Conservation (phyloP, 2,113 vertebrate species). For the Capra hircus region DNA sequence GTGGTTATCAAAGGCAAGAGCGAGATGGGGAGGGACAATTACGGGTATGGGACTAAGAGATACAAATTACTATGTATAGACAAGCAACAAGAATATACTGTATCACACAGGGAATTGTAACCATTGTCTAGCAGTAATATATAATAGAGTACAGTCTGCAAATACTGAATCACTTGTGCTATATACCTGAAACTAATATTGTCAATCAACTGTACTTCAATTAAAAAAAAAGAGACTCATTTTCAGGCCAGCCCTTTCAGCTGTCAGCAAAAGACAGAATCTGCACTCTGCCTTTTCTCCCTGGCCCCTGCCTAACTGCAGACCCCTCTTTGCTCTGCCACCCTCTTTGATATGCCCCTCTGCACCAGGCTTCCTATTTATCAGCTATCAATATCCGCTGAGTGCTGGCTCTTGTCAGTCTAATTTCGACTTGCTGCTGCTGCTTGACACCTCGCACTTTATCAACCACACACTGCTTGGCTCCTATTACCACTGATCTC, state of each 20-base stretch:
- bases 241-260: not conserved
- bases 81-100: not conserved
- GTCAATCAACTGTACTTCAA: not conserved
- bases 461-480: slow-evolving; percentile 86
- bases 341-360: not conserved
- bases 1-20: not conserved
- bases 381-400: slow-evolving; percentile 34
- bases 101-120: not conserved
- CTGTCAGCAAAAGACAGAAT: not conserved
- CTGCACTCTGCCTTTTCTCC: not conserved
- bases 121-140: not conserved
- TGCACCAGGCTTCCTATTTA: not conserved
- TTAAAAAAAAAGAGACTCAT: not conserved
- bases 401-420: slow-evolving; percentile 74
- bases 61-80: not conserved
- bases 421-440: slow-evolving; percentile 78
- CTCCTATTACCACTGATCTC: slow-evolving; percentile 86
- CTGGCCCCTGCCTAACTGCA: rapidly evolving
- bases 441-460: slow-evolving; percentile 82
- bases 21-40: not conserved
- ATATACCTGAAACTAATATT: not conserved
- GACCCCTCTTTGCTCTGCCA: not conserved
- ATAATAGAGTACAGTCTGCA: not conserved
- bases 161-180: not conserved
- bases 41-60: not conserved